Evolutionary conservation across 2,888 invertebrate genomes (phyloP), one percentile per base, ranked within the genome.

Genomic region (Pseudanteris insignis): DNA sequence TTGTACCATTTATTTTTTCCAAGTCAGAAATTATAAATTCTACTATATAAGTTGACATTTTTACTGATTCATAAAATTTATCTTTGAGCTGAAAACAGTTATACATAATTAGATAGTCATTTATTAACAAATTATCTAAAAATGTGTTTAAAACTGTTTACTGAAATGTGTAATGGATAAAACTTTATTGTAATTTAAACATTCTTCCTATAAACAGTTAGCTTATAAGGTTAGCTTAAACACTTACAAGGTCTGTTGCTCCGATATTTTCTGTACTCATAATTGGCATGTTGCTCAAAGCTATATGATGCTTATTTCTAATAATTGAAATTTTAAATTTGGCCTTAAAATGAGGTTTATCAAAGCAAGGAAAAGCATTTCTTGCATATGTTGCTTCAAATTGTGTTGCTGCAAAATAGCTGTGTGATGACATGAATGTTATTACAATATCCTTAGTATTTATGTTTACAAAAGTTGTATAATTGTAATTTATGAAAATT

Each of bases 1-100:
- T 88, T 67, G 82, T 79, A 33, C 84, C 84, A 70, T 82, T 88
- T 67, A 83, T 85, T 72, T 84, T 86, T 76, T 79, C 88, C 78
- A 88, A 89, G 65, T 94, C 91, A 74, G 93, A 94, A 1, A 96
- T 90, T 0, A 92, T 89, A 66, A 94, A 87, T 0, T 94, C 92
- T 67, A 94, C 90, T 40, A 91, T 82, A 79, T 95, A 95, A 0
- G 95, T 94, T 51, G 93, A 88, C 94, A 95, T 95, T 60, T 89
- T 89, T 0, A 90, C 89, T 0, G 92, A 90, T 62, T 87, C 87
- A 67, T 88, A 84, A 79, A 91, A 91, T 67, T 90, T 90, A 73
- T 92, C 91, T 75, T 89, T 84, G 0, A 90, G 81, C 90, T 91
- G 79, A 10, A 81, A 81, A 21, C 7, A 21, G 7, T 5, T 5